These are phyloP conservation scores for Turnix velox DNA, from an alignment of 2,113 vertebrate genomes.

Conservation along the genomic window DNA sequence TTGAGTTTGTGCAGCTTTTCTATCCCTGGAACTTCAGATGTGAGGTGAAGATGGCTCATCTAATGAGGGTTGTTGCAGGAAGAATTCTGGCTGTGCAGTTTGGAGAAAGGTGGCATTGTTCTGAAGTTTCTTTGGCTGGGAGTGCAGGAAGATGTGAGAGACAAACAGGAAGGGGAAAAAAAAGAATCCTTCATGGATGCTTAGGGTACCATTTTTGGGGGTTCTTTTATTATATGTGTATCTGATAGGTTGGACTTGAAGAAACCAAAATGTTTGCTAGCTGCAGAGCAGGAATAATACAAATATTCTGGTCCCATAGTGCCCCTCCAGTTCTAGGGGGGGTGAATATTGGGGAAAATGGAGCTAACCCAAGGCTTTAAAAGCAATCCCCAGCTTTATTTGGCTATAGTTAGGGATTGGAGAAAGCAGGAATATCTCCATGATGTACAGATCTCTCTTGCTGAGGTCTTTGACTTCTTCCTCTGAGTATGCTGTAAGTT, in stretches of 20 bases:
- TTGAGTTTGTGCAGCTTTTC: background rate
- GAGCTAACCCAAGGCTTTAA: background rate
- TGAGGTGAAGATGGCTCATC: background rate
- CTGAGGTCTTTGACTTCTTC: background rate
- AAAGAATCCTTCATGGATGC: background rate
- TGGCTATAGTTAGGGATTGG: background rate
- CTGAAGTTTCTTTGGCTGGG: background rate
- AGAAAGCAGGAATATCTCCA: background rate
- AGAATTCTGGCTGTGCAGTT: background rate
- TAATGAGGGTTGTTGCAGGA: background rate
- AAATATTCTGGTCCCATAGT: background rate
- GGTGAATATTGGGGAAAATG: background rate
- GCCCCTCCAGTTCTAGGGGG: background rate
- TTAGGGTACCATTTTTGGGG: background rate
- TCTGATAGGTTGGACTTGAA: background rate
- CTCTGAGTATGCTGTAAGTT: background rate
- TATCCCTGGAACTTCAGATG: background rate
- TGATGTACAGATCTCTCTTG: background rate
- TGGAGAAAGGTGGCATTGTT: background rate
- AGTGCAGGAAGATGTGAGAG: background rate
- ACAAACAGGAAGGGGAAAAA: accelerated
- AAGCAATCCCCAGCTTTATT: background rate
- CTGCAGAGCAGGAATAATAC: background rate
- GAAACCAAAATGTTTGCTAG: background rate
- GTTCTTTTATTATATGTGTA: background rate